Base-by-base conservation (phyloP, 2,797 vertebrate genomes). In the Borostomias antarcticus region DNA sequence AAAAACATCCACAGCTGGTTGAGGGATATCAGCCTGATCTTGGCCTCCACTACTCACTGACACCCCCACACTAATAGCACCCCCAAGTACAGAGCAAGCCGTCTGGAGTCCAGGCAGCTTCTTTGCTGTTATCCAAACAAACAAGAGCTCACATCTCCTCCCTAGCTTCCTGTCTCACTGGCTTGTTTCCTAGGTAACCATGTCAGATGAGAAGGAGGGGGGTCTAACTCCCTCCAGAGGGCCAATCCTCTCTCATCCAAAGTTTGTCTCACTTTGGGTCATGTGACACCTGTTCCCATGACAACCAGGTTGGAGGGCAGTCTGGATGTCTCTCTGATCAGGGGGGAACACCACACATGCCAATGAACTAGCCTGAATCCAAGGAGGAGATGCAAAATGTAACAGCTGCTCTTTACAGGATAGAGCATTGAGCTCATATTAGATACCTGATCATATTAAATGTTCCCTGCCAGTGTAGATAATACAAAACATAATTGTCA, bases 151-250 rank as follows among this genome's bases (percentile, higher is more conserved):
- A 86, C 83, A 82, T 89, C 86, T 89, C 80, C 84, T 72, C 79
- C 88, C 85, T 83, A 61, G 90, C 89, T 89, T 91, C 85, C 88
- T 89, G 88, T 91, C 88, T 90, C 83, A 70, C 84, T 83, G 84
- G 66, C 87, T 81, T 92, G 92, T 93, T 93, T 93, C 92, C 92
- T 82, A 86, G 92, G 92, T 86, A 93, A 93, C 92, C 85, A 40
- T 91, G 89, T 91, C 89, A 89, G 91, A 92, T 88, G 88, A 91
- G 91, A 87, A 90, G 90, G 88, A 84, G 85, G 86, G 86, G 84
- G 67, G 64, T 66, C 61, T 85, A 85, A 88, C 89, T 87, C 88
- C 86, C 90, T 91, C 91, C 80, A 82, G 80, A 86, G 91, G 90
- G 86, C 90, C 85, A 87, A 88, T 88, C 88, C 89, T 88, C 88